Conservation (phyloP, 2,888 invertebrate species). For the Deladenus siricidicola region DNA sequence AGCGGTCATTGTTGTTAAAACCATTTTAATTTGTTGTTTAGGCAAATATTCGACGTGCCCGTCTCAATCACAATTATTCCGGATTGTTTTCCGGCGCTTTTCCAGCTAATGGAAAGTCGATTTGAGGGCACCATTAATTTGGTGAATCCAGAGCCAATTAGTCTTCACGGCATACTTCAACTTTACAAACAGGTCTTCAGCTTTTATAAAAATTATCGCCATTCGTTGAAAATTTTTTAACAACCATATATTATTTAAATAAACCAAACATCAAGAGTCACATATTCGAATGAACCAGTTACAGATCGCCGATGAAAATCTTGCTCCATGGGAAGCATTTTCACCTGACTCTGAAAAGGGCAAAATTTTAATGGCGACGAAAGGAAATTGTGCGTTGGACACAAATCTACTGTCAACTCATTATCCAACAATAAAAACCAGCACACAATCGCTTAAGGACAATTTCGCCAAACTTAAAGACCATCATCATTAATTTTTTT, state of each 20-base stretch:
- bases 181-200: conserved; percentile 41
- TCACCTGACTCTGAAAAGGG: conserved; percentile 43
- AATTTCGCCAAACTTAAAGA: conserved; percentile 20
- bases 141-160: conserved; percentile 49
- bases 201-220: background rate
- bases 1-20: background rate
- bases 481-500: background rate
- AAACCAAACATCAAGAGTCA: background rate
- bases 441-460: conserved; percentile 21
- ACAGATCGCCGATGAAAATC: conserved; percentile 34
- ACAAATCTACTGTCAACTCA: conserved; percentile 30
- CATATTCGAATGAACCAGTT: background rate
- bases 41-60: conserved; percentile 50
- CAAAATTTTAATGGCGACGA: conserved; percentile 41
- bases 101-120: conserved; percentile 45
- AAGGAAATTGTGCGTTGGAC: conserved; percentile 48
- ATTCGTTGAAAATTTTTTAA: background rate
- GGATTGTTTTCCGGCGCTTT: conserved; percentile 45
- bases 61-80: conserved; percentile 51
- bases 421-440: conserved; percentile 20
- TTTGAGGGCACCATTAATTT: conserved; percentile 43
- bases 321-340: conserved; percentile 29
- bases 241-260: background rate
- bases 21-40: conserved; percentile 19
- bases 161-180: conserved; percentile 43